Base-by-base conservation (phyloP, 2,113 vertebrate genomes). In the Coptodon bakossiorum region DNA sequence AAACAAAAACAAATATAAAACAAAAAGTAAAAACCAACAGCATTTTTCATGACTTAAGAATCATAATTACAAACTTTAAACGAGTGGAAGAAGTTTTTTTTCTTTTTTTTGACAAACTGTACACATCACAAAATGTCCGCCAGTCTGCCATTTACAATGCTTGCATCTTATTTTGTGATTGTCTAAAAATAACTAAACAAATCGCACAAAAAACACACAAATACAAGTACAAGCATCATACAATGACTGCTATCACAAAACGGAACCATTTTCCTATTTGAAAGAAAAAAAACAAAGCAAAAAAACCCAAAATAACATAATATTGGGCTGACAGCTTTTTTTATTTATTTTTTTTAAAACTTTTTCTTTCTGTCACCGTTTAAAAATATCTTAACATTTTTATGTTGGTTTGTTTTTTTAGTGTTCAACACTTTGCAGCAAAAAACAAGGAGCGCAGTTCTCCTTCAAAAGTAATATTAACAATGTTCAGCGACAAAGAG, bases 351-450 rank as follows among this genome's bases (percentile, higher is more conserved):
- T 71, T 71, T 71, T 71, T 71, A 86, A 89, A 84, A 85, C 89
- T 94, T 94, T 91, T 91, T 66, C 87, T 91, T 89, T 93, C 94
- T 85, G 95, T 94, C 94, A 83, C 84, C 85, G 45, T 94, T 95
- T 89, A 96, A 96, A 96, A 96, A 96, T 96, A 96, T 95, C 86
- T 89, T 79, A 96, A 96, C 94, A 96, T 96, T 96, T 96, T 96
- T 94, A 96, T 94, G 95, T 96, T 96, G 96, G 93, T 95, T 96
- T 96, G 96, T 96, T 97, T 97, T 96, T 97, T 97, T 97, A 97
- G 96, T 97, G 96, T 97, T 97, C 96, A 96, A 96, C 96, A 96
- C 96, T 97, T 96, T 96, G 96, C 96, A 97, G 96, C 96, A 97
- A 96, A 95, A 95, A 94, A 92, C 92, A 94, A 96, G 95, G 96